These are phyloP conservation scores for Epinephelus moara DNA, from an alignment of 2,113 vertebrate genomes.

Conservation along the genomic window DNA sequence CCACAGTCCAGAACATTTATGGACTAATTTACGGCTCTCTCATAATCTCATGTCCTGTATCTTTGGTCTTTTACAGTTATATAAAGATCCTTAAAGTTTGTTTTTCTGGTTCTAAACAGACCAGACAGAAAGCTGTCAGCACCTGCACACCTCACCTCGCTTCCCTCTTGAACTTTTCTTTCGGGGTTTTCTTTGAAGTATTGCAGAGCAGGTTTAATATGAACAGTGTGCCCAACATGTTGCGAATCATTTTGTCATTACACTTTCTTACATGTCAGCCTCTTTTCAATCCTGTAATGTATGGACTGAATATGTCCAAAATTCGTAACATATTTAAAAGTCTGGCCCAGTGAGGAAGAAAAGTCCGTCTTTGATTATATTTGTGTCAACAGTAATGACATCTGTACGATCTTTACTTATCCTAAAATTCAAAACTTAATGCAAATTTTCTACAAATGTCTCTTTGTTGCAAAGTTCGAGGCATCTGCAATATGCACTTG, in stretches of 20 bases:
- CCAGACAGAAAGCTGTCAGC: conserved; percentile 29
- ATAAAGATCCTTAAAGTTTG: no score
- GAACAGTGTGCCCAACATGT: not conserved
- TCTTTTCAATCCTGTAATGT: conserved; percentile 39
- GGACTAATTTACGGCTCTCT: not conserved
- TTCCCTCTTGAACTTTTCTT: conserved; percentile 43
- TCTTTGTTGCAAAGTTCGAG: no score
- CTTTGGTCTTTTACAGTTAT: not conserved
- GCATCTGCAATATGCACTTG: no score
- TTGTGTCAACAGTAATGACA: not conserved
- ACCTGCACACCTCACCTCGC: conserved; percentile 56
- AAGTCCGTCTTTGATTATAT: not conserved
- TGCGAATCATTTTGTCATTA: conserved; percentile 7
- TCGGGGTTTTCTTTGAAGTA: not conserved
- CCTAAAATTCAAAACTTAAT: no score
- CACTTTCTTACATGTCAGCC: conserved; percentile 42
- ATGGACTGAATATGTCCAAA: conserved; percentile 34
- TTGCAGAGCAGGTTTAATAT: conserved; percentile 42
- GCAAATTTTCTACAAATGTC: no score
- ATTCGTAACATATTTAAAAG: conserved; percentile 2
- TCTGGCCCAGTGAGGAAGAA: not conserved
- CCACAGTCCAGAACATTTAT: not conserved
- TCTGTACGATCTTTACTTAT: no score
- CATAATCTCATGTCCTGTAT: not conserved
- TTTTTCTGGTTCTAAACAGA: no score